Evolutionary conservation across 2,113 vertebrate genomes (phyloP).

Genomic region (Stegostoma tigrinum): DNA sequence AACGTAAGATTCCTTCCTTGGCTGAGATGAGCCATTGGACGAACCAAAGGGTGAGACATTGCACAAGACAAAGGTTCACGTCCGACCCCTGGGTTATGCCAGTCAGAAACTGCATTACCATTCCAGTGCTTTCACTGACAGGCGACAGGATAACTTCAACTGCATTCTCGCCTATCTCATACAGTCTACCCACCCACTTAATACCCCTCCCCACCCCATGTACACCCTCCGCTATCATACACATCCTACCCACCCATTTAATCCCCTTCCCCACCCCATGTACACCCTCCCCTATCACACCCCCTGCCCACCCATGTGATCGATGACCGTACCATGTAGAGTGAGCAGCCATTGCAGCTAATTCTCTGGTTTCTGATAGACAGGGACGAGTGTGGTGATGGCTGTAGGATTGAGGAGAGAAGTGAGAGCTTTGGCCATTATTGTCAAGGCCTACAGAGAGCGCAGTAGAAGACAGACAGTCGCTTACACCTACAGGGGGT

Average conservation of each 20-base stretch:
- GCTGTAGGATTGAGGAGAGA: background rate
- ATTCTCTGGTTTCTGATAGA: background rate
- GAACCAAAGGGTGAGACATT: background rate
- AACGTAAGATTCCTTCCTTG: background rate
- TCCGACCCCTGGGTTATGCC: background rate
- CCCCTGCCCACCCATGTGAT: too few species aligned
- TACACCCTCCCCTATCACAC: too few species aligned
- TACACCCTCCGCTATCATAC: background rate
- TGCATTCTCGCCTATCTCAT: too few species aligned
- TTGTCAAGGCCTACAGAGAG: background rate
- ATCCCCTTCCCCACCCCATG: background rate
- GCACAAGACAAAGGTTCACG: background rate
- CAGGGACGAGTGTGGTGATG: background rate
- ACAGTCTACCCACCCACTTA: too few species aligned
- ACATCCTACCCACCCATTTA: background rate
- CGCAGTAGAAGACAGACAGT: background rate
- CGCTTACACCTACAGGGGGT: background rate
- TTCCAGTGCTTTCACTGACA: background rate
- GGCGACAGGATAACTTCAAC: background rate
- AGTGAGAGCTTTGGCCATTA: background rate
- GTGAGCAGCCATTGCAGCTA: background rate
- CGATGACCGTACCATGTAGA: too few species aligned
- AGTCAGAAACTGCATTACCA: background rate
- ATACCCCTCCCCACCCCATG: too few species aligned
- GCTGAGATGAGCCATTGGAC: too few species aligned